Conservation (phyloP, 1,140 invertebrate species). For the Conus betulinus region DNA sequence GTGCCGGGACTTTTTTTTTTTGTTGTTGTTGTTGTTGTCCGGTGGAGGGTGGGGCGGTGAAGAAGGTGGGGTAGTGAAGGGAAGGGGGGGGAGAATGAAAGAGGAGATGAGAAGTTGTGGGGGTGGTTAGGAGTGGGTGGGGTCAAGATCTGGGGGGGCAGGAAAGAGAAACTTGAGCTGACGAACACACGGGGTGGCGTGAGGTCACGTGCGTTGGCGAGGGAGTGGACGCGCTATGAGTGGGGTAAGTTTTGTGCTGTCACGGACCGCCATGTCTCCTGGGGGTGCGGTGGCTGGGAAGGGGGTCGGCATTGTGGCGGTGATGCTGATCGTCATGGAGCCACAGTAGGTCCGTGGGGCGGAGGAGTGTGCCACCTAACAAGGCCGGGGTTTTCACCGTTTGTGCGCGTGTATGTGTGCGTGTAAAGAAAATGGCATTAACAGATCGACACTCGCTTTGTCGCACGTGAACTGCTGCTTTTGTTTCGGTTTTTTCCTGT, state of each 20-base stretch:
- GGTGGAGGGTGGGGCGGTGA: background rate
- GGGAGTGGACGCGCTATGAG: background rate
- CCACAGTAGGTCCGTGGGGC: background rate
- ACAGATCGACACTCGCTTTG: no score
- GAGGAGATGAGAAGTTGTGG: background rate
- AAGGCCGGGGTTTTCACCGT: no score
- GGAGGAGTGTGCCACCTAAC: background rate
- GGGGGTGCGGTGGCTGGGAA: background rate
- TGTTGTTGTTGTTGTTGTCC: background rate
- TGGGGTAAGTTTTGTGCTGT: background rate
- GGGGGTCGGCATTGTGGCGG: background rate
- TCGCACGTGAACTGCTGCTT: no score
- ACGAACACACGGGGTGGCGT: background rate
- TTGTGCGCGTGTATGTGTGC: no score
- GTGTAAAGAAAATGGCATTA: no score
- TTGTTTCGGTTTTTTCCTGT: no score
- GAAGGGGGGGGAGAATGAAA: background rate
- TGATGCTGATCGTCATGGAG: background rate
- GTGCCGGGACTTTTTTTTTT: background rate
- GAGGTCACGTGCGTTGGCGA: background rate
- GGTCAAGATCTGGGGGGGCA: background rate
- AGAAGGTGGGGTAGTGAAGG: background rate
- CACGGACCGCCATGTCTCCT: background rate
- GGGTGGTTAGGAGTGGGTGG: background rate
- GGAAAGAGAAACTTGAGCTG: background rate